Conservation (phyloP, 2,888 invertebrate species). For the Heliconius aoede region DNA sequence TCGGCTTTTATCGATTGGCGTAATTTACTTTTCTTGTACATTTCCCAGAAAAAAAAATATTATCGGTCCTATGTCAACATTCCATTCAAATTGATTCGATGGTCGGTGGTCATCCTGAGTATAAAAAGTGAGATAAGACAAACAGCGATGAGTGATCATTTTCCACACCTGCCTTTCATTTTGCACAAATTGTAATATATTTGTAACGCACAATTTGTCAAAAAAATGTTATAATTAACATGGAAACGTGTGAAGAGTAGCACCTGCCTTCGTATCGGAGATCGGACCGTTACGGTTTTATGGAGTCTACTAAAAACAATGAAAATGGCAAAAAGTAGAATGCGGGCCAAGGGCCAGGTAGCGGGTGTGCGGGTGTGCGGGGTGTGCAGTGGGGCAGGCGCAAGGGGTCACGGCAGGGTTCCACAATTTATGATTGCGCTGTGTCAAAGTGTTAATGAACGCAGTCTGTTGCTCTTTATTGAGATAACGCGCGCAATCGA, state of each 20-base stretch:
- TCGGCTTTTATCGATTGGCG: constrained; percentile 52
- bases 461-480: constrained; percentile 82
- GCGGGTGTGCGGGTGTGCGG: constrained; percentile 59
- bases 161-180: constrained; percentile 72
- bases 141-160: constrained; percentile 53
- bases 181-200: constrained; percentile 64
- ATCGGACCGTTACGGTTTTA: constrained; percentile 78
- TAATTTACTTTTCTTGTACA: constrained; percentile 53
- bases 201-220: constrained; percentile 60
- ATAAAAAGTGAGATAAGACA: constrained; percentile 50
- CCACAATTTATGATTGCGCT: constrained; percentile 82
- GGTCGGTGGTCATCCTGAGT: constrained; percentile 54
- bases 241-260: constrained; percentile 75
- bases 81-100: constrained; percentile 54
- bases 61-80: constrained; percentile 54
- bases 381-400: constrained; percentile 75
- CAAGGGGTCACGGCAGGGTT: constrained; percentile 78
- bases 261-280: constrained; percentile 78
- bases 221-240: constrained; percentile 72
- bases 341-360: constrained; percentile 71
- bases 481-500: constrained; percentile 79
- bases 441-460: constrained; percentile 83
- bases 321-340: constrained; percentile 79
- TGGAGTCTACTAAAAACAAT: constrained; percentile 79
- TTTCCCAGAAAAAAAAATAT: constrained; percentile 52